A percentile compares a stretch with the other conserved stretches of the same genome.
phyloP scores from a whole-genome alignment of 92 coral and sea anemone species.

The Bergia sp. region DNA sequence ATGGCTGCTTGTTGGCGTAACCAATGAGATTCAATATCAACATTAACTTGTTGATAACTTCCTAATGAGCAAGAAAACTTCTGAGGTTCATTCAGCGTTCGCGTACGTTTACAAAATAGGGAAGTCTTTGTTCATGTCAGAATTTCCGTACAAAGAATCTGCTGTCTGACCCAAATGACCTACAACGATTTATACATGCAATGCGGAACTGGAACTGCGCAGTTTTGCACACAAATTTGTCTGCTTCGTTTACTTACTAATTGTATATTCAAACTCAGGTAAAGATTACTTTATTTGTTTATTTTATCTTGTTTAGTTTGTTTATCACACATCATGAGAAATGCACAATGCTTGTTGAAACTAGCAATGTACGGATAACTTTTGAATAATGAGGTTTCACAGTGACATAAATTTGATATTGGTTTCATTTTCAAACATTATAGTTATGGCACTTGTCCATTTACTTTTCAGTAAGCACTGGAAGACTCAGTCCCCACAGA shows the following conservation, averaged over 20 bases:
- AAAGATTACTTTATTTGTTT: too few species aligned
- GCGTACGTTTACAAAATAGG: background rate
- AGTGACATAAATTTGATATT: background rate
- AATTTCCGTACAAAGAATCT: background rate
- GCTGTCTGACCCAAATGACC: slow-evolving; percentile 9
- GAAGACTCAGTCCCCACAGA: background rate
- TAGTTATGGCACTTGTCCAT: background rate
- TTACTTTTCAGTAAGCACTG: too few species aligned
- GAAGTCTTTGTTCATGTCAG: background rate
- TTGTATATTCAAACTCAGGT: too few species aligned
- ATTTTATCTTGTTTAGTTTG: too few species aligned
- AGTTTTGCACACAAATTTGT: background rate
- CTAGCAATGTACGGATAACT: background rate
- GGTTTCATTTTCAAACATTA: background rate
- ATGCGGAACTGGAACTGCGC: background rate
- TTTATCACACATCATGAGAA: background rate
- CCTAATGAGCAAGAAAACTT: background rate
- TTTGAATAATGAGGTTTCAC: background rate
- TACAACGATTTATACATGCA: background rate
- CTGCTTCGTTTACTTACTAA: background rate
- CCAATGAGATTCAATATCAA: background rate
- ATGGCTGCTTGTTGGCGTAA: background rate
- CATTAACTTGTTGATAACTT: background rate
- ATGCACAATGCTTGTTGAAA: background rate
- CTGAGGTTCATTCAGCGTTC: background rate